Base-by-base conservation (phyloP, 1,140 invertebrate genomes). In the Artemia franciscana region DNA sequence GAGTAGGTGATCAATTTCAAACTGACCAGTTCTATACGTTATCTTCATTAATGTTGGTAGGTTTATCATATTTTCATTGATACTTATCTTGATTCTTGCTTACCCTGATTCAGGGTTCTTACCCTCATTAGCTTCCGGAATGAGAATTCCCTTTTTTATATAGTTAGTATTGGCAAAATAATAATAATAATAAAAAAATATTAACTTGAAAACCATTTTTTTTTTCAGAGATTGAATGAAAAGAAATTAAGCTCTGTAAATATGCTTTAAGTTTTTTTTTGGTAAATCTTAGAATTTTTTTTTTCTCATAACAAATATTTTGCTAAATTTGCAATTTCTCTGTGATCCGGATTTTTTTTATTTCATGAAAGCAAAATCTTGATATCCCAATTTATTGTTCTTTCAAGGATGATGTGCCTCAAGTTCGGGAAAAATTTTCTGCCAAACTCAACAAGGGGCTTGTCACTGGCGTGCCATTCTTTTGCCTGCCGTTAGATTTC, bases 21-120 rank as follows among this genome's bases (percentile, higher is more conserved):
- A 83, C 86, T 1, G 90, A 94, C 69, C 92, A 96, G 74, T 97
- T 93, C 75, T 92, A 92, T 71, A 88, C 88, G 68, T 76, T 96
- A 15, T 91, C 91, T 0, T 82, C 86, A 68, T 78, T 96, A 7
- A 90, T 96, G 80, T 83, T 84, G 71, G 85, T 86, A 72, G 75
- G 82, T 78, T 18, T 18, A 51, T 51, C n/a, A n/a, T n/a, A n/a
- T n/a, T 51, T 51, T 51, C 15, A 51, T 15, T 15, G 39, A 15
- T 51, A 51, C n/a, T n/a, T n/a, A n/a, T n/a, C n/a, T n/a, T n/a
- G n/a, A n/a, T 57, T 60, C 24, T 4, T 66, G 57, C 30, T 66
- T n/a, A n/a, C n/a, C n/a, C n/a, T n/a, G n/a, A n/a, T n/a, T n/a
- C n/a, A n/a, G n/a, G n/a, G 39, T 51, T 51, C n/a, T 15, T 15